These are phyloP conservation scores for Gymnosoma rotundatum DNA, from an alignment of 2,888 invertebrate genomes.

Conservation along the genomic window DNA sequence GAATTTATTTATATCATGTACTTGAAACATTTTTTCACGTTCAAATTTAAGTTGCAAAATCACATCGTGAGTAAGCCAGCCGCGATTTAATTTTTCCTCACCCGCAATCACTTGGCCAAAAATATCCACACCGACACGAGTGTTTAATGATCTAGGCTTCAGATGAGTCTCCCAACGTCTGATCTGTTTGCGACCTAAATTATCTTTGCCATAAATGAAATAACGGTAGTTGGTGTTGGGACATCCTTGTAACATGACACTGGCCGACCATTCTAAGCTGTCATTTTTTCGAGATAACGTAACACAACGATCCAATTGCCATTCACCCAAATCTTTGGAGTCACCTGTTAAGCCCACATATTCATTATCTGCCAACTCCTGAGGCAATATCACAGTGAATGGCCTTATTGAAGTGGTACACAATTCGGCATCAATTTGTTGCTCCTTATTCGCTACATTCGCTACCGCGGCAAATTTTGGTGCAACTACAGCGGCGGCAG, in stretches of 20 bases:
- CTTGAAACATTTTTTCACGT: slow-evolving; percentile 87
- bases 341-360: slow-evolving; percentile 88
- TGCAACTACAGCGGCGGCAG: slow-evolving; percentile 68
- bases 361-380: slow-evolving; percentile 85
- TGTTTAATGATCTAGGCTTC: slow-evolving; percentile 81
- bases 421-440: slow-evolving; percentile 5
- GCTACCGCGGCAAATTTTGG: not conserved
- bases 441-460: not conserved
- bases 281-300: slow-evolving; percentile 75
- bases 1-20: slow-evolving; percentile 83
- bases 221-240: slow-evolving; percentile 82
- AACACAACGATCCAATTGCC: slow-evolving; percentile 86
- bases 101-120: slow-evolving; percentile 63
- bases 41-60: slow-evolving; percentile 91
- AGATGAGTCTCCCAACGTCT: slow-evolving; percentile 83
- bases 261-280: slow-evolving; percentile 85
- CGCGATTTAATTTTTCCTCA: slow-evolving; percentile 85
- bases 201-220: slow-evolving; percentile 78
- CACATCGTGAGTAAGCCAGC: slow-evolving; percentile 91
- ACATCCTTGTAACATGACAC: slow-evolving; percentile 84
- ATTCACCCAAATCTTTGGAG: slow-evolving; percentile 87
- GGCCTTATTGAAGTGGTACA: slow-evolving; percentile 74
- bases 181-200: slow-evolving; percentile 78
- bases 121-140: slow-evolving; percentile 46
- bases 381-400: slow-evolving; percentile 81